Base-by-base conservation (phyloP, 2,888 invertebrate genomes). In the Hylaea fasciaria region DNA sequence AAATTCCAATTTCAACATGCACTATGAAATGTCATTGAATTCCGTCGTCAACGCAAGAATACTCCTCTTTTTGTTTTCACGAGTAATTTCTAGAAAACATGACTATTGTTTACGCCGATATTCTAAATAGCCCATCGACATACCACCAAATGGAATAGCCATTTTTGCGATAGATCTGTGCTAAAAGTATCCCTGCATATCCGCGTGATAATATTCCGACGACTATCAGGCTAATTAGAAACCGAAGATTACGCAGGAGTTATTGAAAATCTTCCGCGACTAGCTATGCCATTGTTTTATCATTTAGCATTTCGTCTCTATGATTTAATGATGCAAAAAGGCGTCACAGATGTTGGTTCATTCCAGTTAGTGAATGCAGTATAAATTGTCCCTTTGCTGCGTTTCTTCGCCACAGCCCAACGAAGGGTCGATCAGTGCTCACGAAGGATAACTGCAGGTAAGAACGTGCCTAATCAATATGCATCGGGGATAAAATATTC, bases 331-430 rank as follows among this genome's bases (percentile, higher is more conserved):
- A 70, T 73, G 66, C 67, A 70, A 56, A 52, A 51, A 56, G 74
- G 74, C 82, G 83, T 84, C 83, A 85, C 79, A 81, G 80, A 74
- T 70, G 73, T 71, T 76, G 70, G 76, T 74, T 71, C 70, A 74
- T 77, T 70, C 70, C 69, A 75, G 47, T 53, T 62, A 69, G 74
- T 72, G 76, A 73, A 70, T 77, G 76, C 71, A 80, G 81, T 89
- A 90, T 89, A 90, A 85, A 89, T 85, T 65, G 77, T 76, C 78
- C 78, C 69, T 70, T 74, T 68, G 67, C 62, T 50, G 58, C 62
- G 61, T 60, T 62, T 57, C 61, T 61, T 66, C 47, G 75, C 70
- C 87, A 87, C 68, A 81, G 73, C 73, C 76, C 70, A 79, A 44
- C 71, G 72, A 76, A 80, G 80, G 83, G 77, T 81, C 82, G 74